Evolutionary conservation across 2,888 invertebrate species (phyloP).

Genomic region (Achlya flavicornis): DNA sequence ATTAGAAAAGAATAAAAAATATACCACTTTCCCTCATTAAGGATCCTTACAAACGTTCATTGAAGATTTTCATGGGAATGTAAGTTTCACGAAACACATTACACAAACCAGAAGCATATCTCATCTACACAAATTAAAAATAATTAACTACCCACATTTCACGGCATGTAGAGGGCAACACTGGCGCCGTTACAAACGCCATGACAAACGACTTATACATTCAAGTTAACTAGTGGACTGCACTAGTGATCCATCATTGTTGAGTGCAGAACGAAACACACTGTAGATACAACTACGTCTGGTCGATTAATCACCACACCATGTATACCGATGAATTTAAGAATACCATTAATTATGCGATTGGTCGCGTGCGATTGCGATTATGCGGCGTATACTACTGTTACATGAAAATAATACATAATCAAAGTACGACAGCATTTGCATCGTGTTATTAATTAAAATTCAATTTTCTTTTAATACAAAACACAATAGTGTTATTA

Average conservation of each 20-base stretch:
- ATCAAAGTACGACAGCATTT: too few species aligned
- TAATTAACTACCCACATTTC: not conserved
- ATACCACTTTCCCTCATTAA: too few species aligned
- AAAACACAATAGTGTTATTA: too few species aligned
- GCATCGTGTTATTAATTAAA: too few species aligned
- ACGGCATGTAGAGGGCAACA: not conserved
- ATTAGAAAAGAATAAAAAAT: too few species aligned
- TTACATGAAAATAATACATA: not conserved
- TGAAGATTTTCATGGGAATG: too few species aligned
- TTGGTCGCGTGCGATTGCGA: constrained; percentile 3
- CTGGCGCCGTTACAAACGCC: not conserved
- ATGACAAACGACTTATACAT: constrained; percentile 62
- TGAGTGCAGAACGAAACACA: constrained; percentile 66
- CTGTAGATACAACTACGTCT: constrained; percentile 67
- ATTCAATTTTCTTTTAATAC: too few species aligned
- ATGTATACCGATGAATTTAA: constrained; percentile 50
- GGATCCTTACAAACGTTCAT: too few species aligned
- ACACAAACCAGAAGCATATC: too few species aligned
- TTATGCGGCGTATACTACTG: not conserved
- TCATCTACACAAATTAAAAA: not conserved
- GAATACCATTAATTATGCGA: constrained; percentile 34
- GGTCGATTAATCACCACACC: constrained; percentile 72
- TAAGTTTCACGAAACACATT: too few species aligned
- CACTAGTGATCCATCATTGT: constrained; percentile 68
- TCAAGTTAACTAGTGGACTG: constrained; percentile 59